These are phyloP conservation scores for Helogale parvula DNA, from an alignment of 2,113 vertebrate genomes.

Conservation along the genomic window DNA sequence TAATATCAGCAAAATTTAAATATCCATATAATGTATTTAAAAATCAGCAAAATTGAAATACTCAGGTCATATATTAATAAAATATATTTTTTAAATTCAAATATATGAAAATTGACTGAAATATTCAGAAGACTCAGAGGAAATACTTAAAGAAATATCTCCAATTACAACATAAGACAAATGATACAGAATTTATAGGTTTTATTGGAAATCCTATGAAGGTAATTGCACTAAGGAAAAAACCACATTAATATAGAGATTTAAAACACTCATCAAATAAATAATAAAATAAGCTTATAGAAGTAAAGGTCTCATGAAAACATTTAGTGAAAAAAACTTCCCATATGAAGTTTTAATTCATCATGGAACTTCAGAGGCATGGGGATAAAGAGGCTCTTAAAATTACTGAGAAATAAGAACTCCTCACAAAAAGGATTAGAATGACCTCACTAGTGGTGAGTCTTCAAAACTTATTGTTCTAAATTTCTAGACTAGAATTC, in stretches of 20 bases:
- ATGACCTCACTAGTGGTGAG: not conserved
- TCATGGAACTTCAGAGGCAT: not conserved
- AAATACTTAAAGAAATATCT: not conserved
- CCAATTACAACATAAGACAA: not conserved
- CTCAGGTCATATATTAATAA: not conserved
- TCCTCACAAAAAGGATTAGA: not conserved
- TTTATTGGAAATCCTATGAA: not conserved
- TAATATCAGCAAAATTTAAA: not conserved
- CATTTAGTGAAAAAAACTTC: not conserved
- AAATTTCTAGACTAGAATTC: not conserved
- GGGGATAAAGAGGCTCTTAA: not conserved
- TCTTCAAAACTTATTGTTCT: not conserved
- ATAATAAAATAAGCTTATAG: not conserved
- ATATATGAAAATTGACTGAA: not conserved
- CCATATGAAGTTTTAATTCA: not conserved
- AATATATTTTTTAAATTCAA: not conserved
- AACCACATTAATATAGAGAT: not conserved
- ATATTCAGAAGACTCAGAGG: not conserved
- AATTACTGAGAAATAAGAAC: not conserved
- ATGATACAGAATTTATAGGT: too few species aligned
- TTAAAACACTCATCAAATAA: not conserved
- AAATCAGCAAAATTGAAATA: not conserved
- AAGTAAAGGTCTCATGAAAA: not conserved
- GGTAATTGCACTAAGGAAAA: not conserved
- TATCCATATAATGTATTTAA: not conserved